Percentiles rank a stretch among this genome's conserved stretches.
These are phyloP conservation scores for Fratercula arctica DNA, from an alignment of 2,797 vertebrate species.

Conservation along the genomic window DNA sequence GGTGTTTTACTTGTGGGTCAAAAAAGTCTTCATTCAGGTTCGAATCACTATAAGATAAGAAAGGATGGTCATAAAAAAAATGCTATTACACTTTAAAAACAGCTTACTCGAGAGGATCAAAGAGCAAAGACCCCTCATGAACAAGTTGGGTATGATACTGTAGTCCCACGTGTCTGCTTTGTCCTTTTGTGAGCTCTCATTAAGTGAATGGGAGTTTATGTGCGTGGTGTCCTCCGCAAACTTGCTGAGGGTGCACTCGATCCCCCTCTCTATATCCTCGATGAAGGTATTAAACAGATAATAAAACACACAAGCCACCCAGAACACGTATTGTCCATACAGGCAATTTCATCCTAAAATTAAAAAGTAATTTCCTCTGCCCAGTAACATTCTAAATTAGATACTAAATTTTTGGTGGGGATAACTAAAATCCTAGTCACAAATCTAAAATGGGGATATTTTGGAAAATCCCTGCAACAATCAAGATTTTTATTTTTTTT, in stretches of 20 bases:
- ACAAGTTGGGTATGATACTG: rapidly evolving
- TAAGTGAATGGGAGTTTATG: background rate
- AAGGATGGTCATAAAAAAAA: background rate
- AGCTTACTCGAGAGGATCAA: background rate
- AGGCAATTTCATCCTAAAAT: background rate
- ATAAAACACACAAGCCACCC: background rate
- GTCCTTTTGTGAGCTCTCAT: background rate
- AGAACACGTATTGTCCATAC: background rate
- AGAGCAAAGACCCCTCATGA: background rate
- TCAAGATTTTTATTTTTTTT: background rate
- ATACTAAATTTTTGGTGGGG: background rate
- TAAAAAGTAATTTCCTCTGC: background rate
- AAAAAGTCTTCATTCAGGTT: background rate
- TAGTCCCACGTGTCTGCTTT: background rate
- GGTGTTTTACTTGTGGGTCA: background rate
- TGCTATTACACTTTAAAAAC: background rate
- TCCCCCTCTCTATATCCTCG: background rate
- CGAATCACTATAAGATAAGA: background rate
- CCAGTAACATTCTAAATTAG: background rate
- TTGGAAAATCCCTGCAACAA: background rate
- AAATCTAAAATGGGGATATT: background rate
- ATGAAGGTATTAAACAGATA: background rate
- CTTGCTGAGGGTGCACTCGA: background rate
- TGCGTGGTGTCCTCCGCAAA: background rate
- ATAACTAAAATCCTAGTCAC: background rate